phyloP scores from a whole-genome alignment of 2,797 vertebrate genomes.

The Enteromius treurensis region DNA sequence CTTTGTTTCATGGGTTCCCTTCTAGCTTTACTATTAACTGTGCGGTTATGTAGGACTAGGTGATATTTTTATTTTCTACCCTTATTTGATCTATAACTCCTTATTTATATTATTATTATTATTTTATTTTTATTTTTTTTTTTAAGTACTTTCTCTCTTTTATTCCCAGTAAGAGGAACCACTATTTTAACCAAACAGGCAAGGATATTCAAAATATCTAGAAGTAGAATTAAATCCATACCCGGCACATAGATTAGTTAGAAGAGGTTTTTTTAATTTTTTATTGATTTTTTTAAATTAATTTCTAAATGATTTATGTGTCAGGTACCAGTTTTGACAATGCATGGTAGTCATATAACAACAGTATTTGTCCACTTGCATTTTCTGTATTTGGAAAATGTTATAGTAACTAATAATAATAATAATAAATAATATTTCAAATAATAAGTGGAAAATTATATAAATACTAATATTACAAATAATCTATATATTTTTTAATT shows the following conservation, averaged over 20 bases:
- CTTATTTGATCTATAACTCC: background rate
- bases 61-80: background rate
- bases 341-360: background rate
- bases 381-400: background rate
- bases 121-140: too few species aligned
- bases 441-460: too few species aligned
- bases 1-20: constrained; percentile 52
- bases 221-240: too few species aligned
- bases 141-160: background rate
- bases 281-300: too few species aligned
- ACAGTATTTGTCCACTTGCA: background rate
- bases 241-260: too few species aligned
- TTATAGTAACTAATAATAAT: background rate
- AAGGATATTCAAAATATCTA: background rate
- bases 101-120: background rate
- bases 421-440: too few species aligned
- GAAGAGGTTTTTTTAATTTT: too few species aligned
- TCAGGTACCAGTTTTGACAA: too few species aligned
- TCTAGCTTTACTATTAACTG: constrained; percentile 44
- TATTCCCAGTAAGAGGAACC: background rate
- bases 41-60: background rate
- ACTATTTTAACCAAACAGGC: background rate
- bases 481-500: too few species aligned
- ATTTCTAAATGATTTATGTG: too few species aligned
- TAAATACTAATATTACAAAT: background rate